Evolutionary conservation across 2,888 invertebrate species (phyloP), one percentile per base, ranked within the genome.

Genomic region (Luperina nickerlii): DNA sequence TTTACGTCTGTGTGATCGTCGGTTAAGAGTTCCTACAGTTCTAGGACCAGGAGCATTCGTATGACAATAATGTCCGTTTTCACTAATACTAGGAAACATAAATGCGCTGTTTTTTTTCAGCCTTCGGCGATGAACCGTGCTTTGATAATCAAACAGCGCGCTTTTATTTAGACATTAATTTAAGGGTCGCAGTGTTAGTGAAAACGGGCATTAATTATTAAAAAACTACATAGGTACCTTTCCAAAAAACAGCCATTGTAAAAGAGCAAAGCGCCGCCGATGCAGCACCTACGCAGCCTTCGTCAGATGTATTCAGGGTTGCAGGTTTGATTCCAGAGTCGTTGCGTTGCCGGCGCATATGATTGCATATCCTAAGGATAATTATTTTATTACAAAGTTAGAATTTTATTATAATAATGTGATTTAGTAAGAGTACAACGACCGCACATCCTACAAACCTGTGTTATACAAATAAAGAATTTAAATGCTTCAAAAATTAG

Each of bases 171-270:
- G 9, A 18, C n/a, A 9, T 42, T n/a, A 0, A n/a, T 18, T 24
- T 42, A n/a, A n/a, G 51, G 18, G 24, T 65, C 38, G 4, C 24
- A 8, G 13, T 24, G 24, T 60, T 60, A 38, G 3, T 42, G 38
- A 66, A 66, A n/a, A 42, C 5, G 9, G n/a, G n/a, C 18, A 45
- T 45, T 68, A 6, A 45, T 68, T 68, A 68, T 27, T 45, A n/a
- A n/a, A n/a, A 73, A 73, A 62, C 32, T 70, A 38, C 48, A 20
- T 75, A n/a, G n/a, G n/a, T n/a, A 75, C 76, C 76, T 75, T 38
- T 76, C 15, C 6, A 18, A 13, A 9, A 13, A 48, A 62, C 15
- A 18, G n/a, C 20, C 32, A 62, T 74, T 15, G 2, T 11, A 48
- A 20, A 62, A 18, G 6, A 51, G 32, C 38, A 6, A 38, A 62